These are phyloP conservation scores for Ailurus styani DNA, from an alignment of 2,113 vertebrate genomes.

Conservation along the genomic window DNA sequence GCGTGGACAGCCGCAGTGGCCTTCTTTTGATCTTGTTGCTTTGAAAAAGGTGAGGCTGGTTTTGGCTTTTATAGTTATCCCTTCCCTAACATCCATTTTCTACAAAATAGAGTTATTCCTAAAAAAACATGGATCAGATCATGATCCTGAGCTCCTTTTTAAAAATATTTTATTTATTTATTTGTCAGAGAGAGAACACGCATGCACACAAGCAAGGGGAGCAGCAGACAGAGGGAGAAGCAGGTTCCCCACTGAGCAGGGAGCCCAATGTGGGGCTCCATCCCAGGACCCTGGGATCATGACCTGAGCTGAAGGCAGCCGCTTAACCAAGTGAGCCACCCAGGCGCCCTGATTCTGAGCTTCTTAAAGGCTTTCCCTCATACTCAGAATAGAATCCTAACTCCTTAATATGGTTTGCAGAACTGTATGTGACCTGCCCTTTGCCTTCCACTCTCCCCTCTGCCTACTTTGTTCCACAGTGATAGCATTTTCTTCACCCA, in stretches of 20 bases:
- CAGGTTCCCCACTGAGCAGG: too few relatives aligned
- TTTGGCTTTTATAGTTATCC: neutral
- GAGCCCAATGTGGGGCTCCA: too few relatives aligned
- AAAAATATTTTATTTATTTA: neutral
- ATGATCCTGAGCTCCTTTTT: too few relatives aligned
- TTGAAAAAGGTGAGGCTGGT: neutral
- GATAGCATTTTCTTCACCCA: neutral
- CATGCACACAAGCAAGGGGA: too few relatives aligned
- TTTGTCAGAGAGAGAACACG: neutral
- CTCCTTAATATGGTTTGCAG: too few relatives aligned
- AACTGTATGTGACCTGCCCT: neutral
- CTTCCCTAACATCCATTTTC: neutral
- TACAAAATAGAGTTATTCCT: neutral
- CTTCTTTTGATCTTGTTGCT: neutral
- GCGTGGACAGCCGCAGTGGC: rapidly evolving
- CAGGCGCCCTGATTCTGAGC: neutral
- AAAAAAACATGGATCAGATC: neutral
- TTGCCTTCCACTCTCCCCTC: neutral
- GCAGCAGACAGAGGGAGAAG: too few relatives aligned
- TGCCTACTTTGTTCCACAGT: neutral
- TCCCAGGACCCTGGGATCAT: too few relatives aligned
- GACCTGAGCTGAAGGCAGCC: too few relatives aligned
- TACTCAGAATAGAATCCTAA: neutral
- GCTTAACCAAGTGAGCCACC: neutral
- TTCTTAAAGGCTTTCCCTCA: neutral